Conservation (phyloP, 2,888 invertebrate species). For the Synergus japonicus region DNA sequence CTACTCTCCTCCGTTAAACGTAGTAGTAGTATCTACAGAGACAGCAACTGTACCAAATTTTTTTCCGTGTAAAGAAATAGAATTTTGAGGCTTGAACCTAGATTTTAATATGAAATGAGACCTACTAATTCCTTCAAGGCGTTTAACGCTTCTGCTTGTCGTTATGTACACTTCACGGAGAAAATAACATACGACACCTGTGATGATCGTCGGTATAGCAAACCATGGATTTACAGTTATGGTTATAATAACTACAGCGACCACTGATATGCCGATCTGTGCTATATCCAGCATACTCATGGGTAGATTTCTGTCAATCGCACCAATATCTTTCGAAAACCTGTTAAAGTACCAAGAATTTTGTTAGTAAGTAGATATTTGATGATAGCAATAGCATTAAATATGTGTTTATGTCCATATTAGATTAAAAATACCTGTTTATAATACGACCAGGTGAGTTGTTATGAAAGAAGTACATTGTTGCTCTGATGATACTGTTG, state of each 20-base stretch:
- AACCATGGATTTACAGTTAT: slow-evolving; percentile 86
- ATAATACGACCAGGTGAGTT: slow-evolving; percentile 84
- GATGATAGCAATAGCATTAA: not conserved
- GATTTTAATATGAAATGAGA: slow-evolving; percentile 60
- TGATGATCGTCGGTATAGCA: slow-evolving; percentile 83
- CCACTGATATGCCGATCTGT: slow-evolving; percentile 80
- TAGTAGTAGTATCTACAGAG: too few species aligned
- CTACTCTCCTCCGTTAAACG: too few species aligned
- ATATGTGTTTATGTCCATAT: too few species aligned
- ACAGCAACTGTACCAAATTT: too few species aligned
- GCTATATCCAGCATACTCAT: slow-evolving; percentile 64
- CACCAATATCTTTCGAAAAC: slow-evolving; percentile 93
- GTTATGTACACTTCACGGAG: slow-evolving; percentile 87
- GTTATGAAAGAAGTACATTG: slow-evolving; percentile 91
- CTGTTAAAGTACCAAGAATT: slow-evolving; percentile 71
- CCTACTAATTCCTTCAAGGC: slow-evolving; percentile 89
- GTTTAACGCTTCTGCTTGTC: slow-evolving; percentile 89
- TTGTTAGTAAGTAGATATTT: not conserved
- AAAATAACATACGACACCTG: slow-evolving; percentile 86
- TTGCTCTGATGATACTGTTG: slow-evolving; percentile 85
- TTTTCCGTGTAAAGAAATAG: too few species aligned
- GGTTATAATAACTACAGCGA: slow-evolving; percentile 86
- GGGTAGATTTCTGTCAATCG: slow-evolving; percentile 82
- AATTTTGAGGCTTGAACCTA: too few species aligned
- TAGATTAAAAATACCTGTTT: slow-evolving; percentile 46